Percentiles rank a stretch among this genome's conserved stretches.
These are phyloP conservation scores for Machimus rusticus DNA, from an alignment of 2,888 invertebrate genomes.

Conservation along the genomic window DNA sequence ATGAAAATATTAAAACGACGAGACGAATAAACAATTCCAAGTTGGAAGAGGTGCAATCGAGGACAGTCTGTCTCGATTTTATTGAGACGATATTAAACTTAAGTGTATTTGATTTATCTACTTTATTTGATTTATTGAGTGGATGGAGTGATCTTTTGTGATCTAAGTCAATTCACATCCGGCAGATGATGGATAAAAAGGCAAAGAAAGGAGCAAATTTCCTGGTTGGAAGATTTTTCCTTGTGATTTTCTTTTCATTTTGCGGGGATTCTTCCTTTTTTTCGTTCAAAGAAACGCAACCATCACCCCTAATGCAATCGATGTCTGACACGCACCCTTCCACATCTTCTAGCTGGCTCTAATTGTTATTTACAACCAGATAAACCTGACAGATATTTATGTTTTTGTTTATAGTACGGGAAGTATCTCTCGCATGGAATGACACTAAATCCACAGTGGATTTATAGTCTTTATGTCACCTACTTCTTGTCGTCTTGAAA, in stretches of 20 bases:
- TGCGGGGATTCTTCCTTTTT: neutral
- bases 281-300: neutral
- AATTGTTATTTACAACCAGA: neutral
- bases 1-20: neutral
- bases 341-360: neutral
- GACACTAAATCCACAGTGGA: neutral
- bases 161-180: neutral
- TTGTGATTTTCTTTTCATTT: neutral
- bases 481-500: slow-evolving; percentile 9
- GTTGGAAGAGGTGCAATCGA: neutral
- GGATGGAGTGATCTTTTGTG: neutral
- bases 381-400: slow-evolving; percentile 11
- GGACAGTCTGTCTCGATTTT: neutral
- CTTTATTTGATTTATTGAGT: neutral
- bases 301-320: neutral
- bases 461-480: slow-evolving; percentile 35
- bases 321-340: neutral
- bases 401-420: neutral
- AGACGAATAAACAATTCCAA: neutral
- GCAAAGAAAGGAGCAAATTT: neutral
- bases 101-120: neutral
- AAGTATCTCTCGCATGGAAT: neutral
- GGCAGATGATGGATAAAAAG: neutral
- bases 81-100: neutral
- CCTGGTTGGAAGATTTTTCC: neutral